Conservation (phyloP, 2,113 vertebrate species). For the Nasalis larvatus region DNA sequence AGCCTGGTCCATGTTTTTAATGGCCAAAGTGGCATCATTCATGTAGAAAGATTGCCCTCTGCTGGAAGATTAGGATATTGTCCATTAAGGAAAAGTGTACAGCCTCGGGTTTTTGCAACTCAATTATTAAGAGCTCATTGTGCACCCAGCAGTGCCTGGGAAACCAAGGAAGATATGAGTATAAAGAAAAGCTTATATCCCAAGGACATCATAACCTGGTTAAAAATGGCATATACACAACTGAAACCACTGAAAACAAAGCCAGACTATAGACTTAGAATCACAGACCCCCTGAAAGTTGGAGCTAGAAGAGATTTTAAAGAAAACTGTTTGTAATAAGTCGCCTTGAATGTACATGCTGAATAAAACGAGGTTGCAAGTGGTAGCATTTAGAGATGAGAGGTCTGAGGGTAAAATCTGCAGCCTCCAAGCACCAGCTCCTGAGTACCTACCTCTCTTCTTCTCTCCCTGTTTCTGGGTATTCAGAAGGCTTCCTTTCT, state of each 20-base stretch:
- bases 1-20: not conserved
- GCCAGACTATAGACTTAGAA: not conserved
- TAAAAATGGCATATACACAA: not conserved
- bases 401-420: not conserved
- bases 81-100: not conserved
- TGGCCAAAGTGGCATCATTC: not conserved
- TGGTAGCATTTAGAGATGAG: not conserved
- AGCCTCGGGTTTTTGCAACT: not conserved
- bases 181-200: not conserved
- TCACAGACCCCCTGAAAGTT: not conserved
- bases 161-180: not conserved
- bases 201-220: not conserved
- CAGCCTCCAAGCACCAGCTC: not conserved
- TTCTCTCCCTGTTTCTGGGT: not conserved
- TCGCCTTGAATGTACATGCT: not conserved
- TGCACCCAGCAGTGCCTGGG: not conserved
- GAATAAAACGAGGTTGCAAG: not conserved
- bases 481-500: not conserved
- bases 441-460: not conserved
- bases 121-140: not conserved
- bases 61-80: slow-evolving; percentile 52
- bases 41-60: slow-evolving; percentile 62
- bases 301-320: not conserved
- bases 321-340: not conserved
- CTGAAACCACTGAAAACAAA: not conserved